Base-by-base conservation (phyloP, 2,888 invertebrate genomes). In the Octonoba sinensis region DNA sequence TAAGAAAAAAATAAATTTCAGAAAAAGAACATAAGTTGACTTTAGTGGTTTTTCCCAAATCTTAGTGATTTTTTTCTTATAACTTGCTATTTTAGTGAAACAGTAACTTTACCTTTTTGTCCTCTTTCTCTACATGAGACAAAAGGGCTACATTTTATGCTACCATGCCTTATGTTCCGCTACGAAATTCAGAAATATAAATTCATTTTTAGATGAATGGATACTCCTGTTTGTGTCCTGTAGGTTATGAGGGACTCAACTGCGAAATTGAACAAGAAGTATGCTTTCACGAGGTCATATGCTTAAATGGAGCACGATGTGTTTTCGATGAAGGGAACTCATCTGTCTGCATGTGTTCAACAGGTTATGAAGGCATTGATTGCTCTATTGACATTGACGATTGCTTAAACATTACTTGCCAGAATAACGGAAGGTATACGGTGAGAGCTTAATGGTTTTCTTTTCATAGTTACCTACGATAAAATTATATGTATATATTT, bases 341-440 rank as follows among this genome's bases (percentile, higher is more conserved):
- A 3, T 49, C 69, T 11, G 54, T 56, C 51, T 83, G 83, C 27
- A 20, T 22, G n/a, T 83, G 83, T 70, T 0, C n/a, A 11, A 15
- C 57, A 4, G 83, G 77, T n/a, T 83, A 66, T 56, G 11, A 12
- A 4, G 83, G 78, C 18, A 69, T 66, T 47, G 83, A 83, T 18
- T 83, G 83, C 46, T 78, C 77, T 22, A 13, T 70, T 6, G 72
- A 83, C 16, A 59, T 83, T n/a, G 70, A 83, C 27, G 83, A 78
- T 13, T 83, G 83, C 49, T 54, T 56, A 47, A 66, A 59, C n/a
- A 51, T 65, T 18, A 66, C 70, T 16, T 83, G 83, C 20, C 13
- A 49, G n/a, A 73, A 83, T 73, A 73, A 73, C 27, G 83, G 77
- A 49, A 83, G 78, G 83, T 74, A 74, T 56, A 49, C 18, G 16